phyloP scores from a whole-genome alignment of 2,888 invertebrate genomes.

The Zaprionus bogoriensis region DNA sequence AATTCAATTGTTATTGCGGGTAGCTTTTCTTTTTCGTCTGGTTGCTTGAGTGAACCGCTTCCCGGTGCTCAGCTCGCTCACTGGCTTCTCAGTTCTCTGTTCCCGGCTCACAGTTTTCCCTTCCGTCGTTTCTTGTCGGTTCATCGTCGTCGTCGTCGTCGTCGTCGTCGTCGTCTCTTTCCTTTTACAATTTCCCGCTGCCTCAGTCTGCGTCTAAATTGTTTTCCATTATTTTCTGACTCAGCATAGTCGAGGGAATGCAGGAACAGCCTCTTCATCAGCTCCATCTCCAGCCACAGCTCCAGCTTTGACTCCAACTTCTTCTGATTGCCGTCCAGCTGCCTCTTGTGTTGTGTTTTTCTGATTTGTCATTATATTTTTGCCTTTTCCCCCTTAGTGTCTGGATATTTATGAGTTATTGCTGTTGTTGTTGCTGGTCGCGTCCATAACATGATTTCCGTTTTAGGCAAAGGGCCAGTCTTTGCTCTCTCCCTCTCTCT shows the following conservation, averaged over 20 bases:
- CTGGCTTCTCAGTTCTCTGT: not conserved
- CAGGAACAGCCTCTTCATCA: constrained; percentile 58
- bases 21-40: constrained; percentile 54
- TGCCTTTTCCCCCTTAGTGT: constrained; percentile 15
- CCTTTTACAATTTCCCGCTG: constrained; percentile 24
- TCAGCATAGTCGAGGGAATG: constrained; percentile 47
- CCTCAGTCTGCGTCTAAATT: constrained; percentile 48
- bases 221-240: constrained; percentile 73
- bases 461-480: constrained; percentile 61
- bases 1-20: constrained; percentile 72
- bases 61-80: not conserved
- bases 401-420: constrained; percentile 65
- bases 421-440: constrained; percentile 33
- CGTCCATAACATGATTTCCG: constrained; percentile 71
- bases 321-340: constrained; percentile 68
- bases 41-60: constrained; percentile 1
- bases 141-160: not conserved
- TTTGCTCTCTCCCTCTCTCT: not conserved
- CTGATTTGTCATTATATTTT: constrained; percentile 73
- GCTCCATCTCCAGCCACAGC: constrained; percentile 19
- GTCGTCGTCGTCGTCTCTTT: not conserved
- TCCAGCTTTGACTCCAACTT: constrained; percentile 20
- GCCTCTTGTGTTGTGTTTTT: constrained; percentile 55
- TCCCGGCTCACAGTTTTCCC: constrained; percentile 1
- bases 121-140: not conserved